Evolutionary conservation across 2,888 invertebrate genomes (phyloP), one percentile per base, ranked within the genome.

Genomic region (Himalopsyche japonica): DNA sequence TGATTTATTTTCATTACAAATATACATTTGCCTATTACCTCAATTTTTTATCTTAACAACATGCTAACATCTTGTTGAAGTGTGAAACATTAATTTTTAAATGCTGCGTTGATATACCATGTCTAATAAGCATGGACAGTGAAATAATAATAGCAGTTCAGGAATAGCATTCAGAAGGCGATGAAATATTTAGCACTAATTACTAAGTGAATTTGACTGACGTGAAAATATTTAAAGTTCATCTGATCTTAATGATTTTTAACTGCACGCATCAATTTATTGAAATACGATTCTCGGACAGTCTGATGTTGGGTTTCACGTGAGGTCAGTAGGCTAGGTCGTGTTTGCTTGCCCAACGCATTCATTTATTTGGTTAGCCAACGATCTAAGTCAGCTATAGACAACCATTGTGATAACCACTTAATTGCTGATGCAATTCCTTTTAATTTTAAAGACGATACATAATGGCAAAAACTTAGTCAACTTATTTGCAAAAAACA

Each of bases 291-390:
- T 57, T 57, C 57, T 57, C 20, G 57, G 57, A 57, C 57, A 57
- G 57, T 8, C 20, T 57, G 57, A 57, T 57, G 57, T 24, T 57
- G 57, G 57, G 57, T 57, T 24, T 57, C 34, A 27, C 30, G 43
- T 80, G 83, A 80, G 83, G 83, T 83, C 83, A 83, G 64, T 70
- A 18, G 83, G 83, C 80, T 83, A 83, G 80, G 80, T 82, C 82
- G 30, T 64, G 24, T 34, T 79, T 64, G 80, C 43, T 80, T 83
- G 76, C 83, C 20, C 83, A 80, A 64, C 34, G 27, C 76, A 24
- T 37, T 79, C 70, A 34, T 34, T 76, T 34, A 34, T 34, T 76
- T 34, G 76, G 76, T 83, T 83, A 79, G 83, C 79, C 70, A 83
- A 83, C 20, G 7, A 57, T 24, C 57, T 57, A 57, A 6, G 57